Evolutionary conservation across 2,797 vertebrate genomes (phyloP).

Genomic region (Gadopsis bispinosus): DNA sequence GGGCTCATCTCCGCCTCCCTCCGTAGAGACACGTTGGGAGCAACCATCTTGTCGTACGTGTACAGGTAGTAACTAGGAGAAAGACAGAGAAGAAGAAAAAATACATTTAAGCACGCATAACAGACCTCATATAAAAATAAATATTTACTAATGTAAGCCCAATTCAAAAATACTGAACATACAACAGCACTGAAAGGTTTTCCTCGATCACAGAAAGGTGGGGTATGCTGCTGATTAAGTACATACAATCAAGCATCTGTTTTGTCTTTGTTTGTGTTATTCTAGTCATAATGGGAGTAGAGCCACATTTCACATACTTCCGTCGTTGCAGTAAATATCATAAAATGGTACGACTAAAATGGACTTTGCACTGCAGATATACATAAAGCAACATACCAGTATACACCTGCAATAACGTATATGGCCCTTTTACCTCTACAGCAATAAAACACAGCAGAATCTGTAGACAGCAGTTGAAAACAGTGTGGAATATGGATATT

Average conservation of each 20-base stretch:
- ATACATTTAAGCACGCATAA: conserved; percentile 19
- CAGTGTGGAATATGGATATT: conserved; percentile 59
- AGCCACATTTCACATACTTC: conserved; percentile 42
- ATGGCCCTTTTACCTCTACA: conserved; percentile 14
- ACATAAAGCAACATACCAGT: conserved; percentile 21
- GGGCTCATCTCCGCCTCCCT: conserved; percentile 82
- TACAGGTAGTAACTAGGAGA: conserved; percentile 93
- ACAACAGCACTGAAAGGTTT: background rate
- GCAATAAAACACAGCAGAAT: conserved; percentile 31
- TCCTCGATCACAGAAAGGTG: background rate
- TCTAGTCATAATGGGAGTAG: background rate
- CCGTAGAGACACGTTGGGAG: conserved; percentile 92
- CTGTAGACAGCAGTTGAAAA: conserved; percentile 24
- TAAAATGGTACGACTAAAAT: conserved; percentile 32
- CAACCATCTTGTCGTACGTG: conserved; percentile 97
- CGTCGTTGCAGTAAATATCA: conserved; percentile 21
- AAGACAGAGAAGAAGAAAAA: conserved; percentile 10
- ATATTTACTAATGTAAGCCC: background rate
- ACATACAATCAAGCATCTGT: background rate
- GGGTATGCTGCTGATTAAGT: background rate
- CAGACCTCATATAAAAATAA: background rate
- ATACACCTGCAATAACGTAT: conserved; percentile 25
- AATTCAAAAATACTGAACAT: background rate
- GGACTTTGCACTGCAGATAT: conserved; percentile 28
- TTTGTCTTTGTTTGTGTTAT: conserved; percentile 7